Evolutionary conservation across 2,113 vertebrate genomes (phyloP).

Genomic region (Myocastor coypus): DNA sequence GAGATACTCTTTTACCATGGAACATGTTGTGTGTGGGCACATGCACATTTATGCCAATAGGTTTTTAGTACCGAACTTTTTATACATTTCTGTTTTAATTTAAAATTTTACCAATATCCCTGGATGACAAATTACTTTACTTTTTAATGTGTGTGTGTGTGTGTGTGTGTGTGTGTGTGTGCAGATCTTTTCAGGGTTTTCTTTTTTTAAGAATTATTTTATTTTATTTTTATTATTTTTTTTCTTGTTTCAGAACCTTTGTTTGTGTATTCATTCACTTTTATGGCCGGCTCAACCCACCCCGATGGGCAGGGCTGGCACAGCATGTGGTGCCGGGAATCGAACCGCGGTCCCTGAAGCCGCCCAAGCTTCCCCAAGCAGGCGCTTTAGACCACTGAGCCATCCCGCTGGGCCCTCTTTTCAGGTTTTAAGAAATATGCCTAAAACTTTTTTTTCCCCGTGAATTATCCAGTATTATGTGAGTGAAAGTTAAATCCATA

Average conservation of each 20-base stretch:
- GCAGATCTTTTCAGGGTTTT: too few relatives aligned
- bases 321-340: too few relatives aligned
- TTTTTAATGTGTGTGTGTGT: background rate
- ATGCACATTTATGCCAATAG: background rate
- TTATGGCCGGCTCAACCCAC: too few relatives aligned
- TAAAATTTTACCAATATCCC: background rate
- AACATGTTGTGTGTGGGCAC: background rate
- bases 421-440: background rate
- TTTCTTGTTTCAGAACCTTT: too few relatives aligned
- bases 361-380: too few relatives aligned
- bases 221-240: too few relatives aligned
- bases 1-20: background rate
- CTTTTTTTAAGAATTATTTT: too few relatives aligned
- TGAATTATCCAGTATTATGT: constrained; percentile 36
- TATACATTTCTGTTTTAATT: background rate
- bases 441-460: background rate
- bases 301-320: too few relatives aligned
- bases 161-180: background rate
- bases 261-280: too few relatives aligned
- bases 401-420: too few relatives aligned
- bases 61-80: background rate
- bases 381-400: too few relatives aligned
- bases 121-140: constrained; percentile 9
- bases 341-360: too few relatives aligned
- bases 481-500: constrained; percentile 7